These are phyloP conservation scores for Paguma larvata DNA, from an alignment of 2,797 vertebrate species.

Conservation along the genomic window DNA sequence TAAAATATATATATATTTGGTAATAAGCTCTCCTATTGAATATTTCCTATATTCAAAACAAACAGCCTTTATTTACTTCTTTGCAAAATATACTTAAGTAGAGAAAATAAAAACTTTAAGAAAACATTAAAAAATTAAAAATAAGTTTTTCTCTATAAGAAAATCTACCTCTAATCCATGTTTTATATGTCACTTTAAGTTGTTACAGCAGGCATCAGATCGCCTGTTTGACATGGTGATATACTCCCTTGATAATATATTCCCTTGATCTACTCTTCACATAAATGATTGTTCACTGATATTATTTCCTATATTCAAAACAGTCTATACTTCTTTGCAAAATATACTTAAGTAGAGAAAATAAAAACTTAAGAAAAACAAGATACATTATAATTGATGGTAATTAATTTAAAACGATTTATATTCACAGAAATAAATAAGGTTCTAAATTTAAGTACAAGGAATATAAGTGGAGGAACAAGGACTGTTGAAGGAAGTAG, in stretches of 20 bases:
- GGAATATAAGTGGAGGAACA: background rate
- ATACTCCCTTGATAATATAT: background rate
- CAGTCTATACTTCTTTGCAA: background rate
- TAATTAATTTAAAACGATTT: background rate
- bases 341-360: background rate
- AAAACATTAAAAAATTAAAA: too few species aligned
- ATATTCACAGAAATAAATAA: background rate
- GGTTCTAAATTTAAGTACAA: background rate
- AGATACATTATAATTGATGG: background rate
- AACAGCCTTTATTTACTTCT: too few species aligned
- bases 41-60: too few species aligned
- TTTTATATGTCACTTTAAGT: background rate
- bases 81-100: too few species aligned
- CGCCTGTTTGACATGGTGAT: background rate
- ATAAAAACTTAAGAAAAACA: background rate
- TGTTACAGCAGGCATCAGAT: background rate
- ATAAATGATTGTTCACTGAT: background rate
- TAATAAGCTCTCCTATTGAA: too few species aligned
- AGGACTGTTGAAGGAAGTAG: background rate
- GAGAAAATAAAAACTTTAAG: too few species aligned
- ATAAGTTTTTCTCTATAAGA: background rate
- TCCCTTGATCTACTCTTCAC: background rate
- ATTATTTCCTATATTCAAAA: background rate
- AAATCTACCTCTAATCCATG: background rate
- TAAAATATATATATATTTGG: too few species aligned